Evolutionary conservation across 2,113 vertebrate genomes (phyloP), one percentile per base, ranked within the genome.

Genomic region (Gasterosteus nipponicus): DNA sequence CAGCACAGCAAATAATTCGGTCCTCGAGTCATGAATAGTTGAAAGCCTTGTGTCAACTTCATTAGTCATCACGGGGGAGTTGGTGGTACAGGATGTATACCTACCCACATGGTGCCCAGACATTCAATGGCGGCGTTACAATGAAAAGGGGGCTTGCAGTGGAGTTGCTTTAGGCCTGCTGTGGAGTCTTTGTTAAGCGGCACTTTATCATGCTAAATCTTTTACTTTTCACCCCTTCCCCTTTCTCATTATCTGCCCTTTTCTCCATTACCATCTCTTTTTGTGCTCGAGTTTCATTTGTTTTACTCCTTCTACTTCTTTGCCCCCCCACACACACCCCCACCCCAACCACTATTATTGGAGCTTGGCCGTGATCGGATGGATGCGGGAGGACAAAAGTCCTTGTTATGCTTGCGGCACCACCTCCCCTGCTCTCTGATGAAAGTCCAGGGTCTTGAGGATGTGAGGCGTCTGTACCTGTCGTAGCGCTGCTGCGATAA

Each of bases 11-110:
- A 91, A 92, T 90, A 91, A 92, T 88, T 86, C 81, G 88, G 73
- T 59, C 84, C 87, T 75, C 26, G 57, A 91, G 86, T 92, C 86
- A 87, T 89, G 87, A 87, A 89, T 90, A 84, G 84, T 79, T 87
- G 87, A 93, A 92, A 92, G 77, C 70, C 73, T 76, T 85, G 89
- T 89, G 91, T 92, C 89, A 93, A 93, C 91, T 92, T 91, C 91
- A 90, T 93, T 93, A 93, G 91, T 86, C 87, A 87, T 89, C 85
- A 87, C 1, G 63, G 80, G 76, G 77, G 87, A 57, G 83, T 81
- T 61, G 35, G 84, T 75, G 70, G 85, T 86, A 73, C 75, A 77
- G 89, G 84, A 86, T 89, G 85, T 76, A 88, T 86, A 80, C 71
- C n/a, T 53, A 80, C 77, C 81, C 80, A 72, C 92, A 91, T 89